phyloP scores from a whole-genome alignment of 2,797 vertebrate species.

The Setipinna tenuifilis region DNA sequence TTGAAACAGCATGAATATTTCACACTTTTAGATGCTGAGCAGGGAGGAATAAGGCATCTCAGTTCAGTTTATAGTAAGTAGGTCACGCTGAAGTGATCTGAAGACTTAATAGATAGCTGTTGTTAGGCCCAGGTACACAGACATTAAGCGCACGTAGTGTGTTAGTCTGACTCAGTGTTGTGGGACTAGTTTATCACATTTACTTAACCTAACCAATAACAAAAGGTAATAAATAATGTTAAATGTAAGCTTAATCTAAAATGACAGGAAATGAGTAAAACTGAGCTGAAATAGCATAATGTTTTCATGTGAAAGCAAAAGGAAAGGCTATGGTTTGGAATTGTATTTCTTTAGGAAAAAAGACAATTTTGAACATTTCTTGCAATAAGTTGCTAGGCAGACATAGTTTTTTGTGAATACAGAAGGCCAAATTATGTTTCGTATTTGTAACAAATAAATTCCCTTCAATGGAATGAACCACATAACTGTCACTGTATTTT shows the following conservation, averaged over 20 bases:
- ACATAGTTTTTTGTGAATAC: not conserved
- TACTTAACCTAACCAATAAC: not conserved
- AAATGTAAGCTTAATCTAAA: not conserved
- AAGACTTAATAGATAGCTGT: constrained; percentile 33
- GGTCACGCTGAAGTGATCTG: constrained; percentile 51
- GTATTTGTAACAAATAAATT: not conserved
- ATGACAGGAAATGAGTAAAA: not conserved
- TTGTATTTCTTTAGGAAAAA: not conserved
- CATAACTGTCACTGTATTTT: not conserved
- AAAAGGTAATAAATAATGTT: not conserved
- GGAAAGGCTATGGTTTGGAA: not conserved
- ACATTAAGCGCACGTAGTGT: not conserved
- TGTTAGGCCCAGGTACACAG: not conserved
- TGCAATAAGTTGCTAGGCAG: not conserved
- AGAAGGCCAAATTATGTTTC: not conserved
- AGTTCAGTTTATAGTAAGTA: constrained; percentile 39
- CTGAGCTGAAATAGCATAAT: not conserved
- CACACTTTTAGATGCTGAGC: constrained; percentile 31
- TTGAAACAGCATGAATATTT: constrained; percentile 20
- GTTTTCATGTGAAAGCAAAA: too few species aligned
- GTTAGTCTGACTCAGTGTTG: not conserved
- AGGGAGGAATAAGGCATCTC: constrained; percentile 30
- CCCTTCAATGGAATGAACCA: not conserved
- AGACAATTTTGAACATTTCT: not conserved
- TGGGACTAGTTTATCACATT: not conserved